Conservation (phyloP, 2,888 invertebrate species). For the Blastobasis lacticolella region DNA sequence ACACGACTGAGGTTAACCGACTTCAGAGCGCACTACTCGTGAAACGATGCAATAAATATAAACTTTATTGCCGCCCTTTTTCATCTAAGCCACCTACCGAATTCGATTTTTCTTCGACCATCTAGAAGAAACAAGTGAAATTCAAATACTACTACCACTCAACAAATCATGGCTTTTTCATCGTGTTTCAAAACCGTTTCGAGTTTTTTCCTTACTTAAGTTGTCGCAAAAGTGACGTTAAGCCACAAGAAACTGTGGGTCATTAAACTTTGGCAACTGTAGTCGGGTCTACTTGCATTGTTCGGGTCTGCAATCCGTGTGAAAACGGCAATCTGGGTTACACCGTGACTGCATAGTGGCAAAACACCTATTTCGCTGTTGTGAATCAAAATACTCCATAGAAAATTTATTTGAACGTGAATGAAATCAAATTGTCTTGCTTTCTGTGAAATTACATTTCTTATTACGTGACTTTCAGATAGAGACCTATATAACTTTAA, state of each 20-base stretch:
- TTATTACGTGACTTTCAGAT: no score
- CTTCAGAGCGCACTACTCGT: neutral
- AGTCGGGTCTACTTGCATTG: constrained; percentile 43
- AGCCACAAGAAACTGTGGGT: constrained; percentile 20
- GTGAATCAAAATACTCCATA: no score
- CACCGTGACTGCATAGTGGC: constrained; percentile 25
- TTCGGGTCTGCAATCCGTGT: constrained; percentile 57
- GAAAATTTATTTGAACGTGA: no score
- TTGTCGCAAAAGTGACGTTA: constrained; percentile 20
- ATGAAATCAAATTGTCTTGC: no score
- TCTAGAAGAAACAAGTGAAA: no score
- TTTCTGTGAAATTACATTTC: no score
- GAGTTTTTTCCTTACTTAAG: constrained; percentile 5
- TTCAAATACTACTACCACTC: no score
- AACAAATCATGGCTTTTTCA: neutral
- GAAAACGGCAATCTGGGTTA: constrained; percentile 51
- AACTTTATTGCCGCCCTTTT: neutral
- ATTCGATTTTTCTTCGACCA: neutral
- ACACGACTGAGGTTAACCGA: neutral
- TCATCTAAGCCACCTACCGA: neutral
- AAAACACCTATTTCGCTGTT: constrained; percentile 19
- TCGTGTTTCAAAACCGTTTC: neutral
- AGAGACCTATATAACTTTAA: no score
- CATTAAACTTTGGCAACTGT: constrained; percentile 40
- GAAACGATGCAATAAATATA: neutral